Percentiles rank a stretch among this genome's conserved stretches.
phyloP scores from a whole-genome alignment of 2,797 vertebrate genomes.

The Acestrorhynchus altus region DNA sequence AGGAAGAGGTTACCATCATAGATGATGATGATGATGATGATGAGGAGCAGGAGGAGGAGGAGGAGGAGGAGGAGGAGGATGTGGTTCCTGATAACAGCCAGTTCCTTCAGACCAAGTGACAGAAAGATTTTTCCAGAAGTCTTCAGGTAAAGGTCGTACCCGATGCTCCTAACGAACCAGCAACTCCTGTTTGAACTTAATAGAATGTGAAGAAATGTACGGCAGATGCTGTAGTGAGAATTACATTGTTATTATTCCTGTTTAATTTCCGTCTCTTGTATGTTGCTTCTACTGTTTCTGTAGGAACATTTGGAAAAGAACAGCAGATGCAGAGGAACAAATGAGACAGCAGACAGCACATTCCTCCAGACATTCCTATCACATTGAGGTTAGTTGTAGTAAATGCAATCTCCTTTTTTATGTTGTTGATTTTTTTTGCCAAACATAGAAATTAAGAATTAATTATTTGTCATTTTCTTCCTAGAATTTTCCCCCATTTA shows the following conservation, averaged over 20 bases:
- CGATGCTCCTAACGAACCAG: not conserved
- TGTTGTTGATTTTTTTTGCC: too few species aligned
- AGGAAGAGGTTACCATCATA: slow-evolving; percentile 71
- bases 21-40: slow-evolving; percentile 72
- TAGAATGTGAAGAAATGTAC: too few species aligned
- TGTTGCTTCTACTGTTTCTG: not conserved
- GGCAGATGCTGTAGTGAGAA: not conserved
- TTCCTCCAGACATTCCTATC: slow-evolving; percentile 48
- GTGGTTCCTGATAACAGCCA: slow-evolving; percentile 46
- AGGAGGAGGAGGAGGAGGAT: too few species aligned
- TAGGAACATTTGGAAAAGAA: slow-evolving; percentile 81
- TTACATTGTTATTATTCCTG: not conserved
- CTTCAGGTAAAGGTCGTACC: slow-evolving; percentile 61
- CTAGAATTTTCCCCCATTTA: too few species aligned
- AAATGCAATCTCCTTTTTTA: not conserved
- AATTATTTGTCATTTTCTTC: not conserved
- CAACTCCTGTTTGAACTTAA: too few species aligned
- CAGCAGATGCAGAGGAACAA: slow-evolving; percentile 53
- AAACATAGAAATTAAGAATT: too few species aligned
- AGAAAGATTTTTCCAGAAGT: slow-evolving; percentile 77
- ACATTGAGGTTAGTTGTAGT: slow-evolving; percentile 47
- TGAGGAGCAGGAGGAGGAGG: too few species aligned
- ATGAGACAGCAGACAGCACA: slow-evolving; percentile 37
- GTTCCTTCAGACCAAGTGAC: slow-evolving; percentile 74
- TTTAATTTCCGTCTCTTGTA: not conserved